phyloP scores from a whole-genome alignment of 1,140 invertebrate species.

The Palaemon carinicauda region DNA sequence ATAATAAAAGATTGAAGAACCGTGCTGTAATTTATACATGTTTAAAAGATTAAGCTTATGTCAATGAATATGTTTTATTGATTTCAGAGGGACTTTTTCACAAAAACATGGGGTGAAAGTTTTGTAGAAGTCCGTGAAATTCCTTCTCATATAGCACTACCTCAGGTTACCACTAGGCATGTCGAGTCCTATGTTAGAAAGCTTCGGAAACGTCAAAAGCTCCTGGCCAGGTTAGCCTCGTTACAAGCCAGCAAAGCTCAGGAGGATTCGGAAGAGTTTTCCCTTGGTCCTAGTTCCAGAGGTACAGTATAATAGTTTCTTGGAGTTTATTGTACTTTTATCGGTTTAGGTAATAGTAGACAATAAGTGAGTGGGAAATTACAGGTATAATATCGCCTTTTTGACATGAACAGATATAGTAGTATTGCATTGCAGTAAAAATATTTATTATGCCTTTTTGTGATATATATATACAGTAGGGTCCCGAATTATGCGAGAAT shows the following conservation, averaged over 20 bases:
- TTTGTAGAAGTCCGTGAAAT: constrained; percentile 86
- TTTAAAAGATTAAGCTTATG: background rate
- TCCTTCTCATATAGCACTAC: constrained; percentile 80
- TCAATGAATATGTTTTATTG: background rate
- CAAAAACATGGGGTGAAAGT: constrained; percentile 95
- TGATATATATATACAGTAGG: no score
- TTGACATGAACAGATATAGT: no score
- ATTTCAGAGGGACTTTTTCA: constrained; percentile 83
- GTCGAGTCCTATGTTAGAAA: constrained; percentile 86
- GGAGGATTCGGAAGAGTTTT: constrained; percentile 27
- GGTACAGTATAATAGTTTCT: constrained; percentile 4
- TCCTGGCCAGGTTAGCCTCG: constrained; percentile 28
- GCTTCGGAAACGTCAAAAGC: constrained; percentile 39
- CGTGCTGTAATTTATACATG: background rate
- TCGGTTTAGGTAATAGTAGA: background rate
- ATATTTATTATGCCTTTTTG: no score
- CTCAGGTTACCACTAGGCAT: constrained; percentile 82
- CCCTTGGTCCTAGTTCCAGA: constrained; percentile 30
- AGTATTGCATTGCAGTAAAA: no score
- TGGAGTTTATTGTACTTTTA: background rate
- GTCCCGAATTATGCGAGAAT: no score
- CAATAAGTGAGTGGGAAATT: background rate
- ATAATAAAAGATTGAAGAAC: no score
- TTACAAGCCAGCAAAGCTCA: constrained; percentile 38
- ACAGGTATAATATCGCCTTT: no score